Evolutionary conservation across 2,113 vertebrate species (phyloP).

Genomic region (Neofelis nebulosa): DNA sequence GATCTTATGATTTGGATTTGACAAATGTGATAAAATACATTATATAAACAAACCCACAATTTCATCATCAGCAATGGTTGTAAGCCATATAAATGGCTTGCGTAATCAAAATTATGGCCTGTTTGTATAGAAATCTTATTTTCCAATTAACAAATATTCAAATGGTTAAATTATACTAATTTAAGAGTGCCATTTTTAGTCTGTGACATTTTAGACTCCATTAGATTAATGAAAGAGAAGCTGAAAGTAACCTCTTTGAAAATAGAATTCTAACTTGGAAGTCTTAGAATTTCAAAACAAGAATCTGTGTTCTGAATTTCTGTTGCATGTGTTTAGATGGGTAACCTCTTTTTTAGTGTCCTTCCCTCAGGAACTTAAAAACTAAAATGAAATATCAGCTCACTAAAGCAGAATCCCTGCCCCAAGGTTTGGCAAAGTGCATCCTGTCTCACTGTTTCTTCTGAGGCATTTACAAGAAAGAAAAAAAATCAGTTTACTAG

Average conservation of each 20-base stretch:
- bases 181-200: neutral
- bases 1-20: neutral
- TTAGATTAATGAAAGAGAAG: neutral
- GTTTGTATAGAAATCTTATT: conserved; percentile 11
- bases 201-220: neutral
- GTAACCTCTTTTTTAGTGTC: neutral
- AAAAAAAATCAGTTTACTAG: neutral
- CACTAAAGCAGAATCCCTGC: neutral
- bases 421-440: conserved; percentile 31
- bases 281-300: conserved; percentile 29
- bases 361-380: conserved; percentile 40
- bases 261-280: conserved; percentile 12
- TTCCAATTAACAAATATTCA: conserved; percentile 6
- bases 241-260: conserved; percentile 25
- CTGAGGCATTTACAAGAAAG: neutral
- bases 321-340: conserved; percentile 21
- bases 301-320: conserved; percentile 15
- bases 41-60: neutral
- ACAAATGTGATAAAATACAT: neutral
- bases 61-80: neutral
- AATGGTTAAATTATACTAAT: neutral
- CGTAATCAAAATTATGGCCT: neutral
- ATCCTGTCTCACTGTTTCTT: neutral
- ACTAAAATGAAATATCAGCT: conserved; percentile 26
- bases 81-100: neutral